Conservation (phyloP, 2,888 invertebrate genomes). For the Linnaemya vulpina region DNA sequence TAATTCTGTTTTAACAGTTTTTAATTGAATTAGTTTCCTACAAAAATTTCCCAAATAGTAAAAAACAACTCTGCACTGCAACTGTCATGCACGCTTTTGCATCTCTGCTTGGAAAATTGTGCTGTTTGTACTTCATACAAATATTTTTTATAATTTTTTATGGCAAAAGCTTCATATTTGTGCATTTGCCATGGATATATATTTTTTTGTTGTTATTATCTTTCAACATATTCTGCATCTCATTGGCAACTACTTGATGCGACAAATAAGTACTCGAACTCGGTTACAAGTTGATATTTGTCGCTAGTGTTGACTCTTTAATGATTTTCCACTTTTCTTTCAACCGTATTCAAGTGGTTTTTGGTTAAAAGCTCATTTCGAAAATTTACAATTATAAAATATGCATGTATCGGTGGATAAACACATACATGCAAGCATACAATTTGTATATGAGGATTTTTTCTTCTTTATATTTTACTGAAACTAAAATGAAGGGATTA, state of each 20-base stretch:
- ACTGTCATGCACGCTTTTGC: neutral
- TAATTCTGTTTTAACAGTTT: no score
- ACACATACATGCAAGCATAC: neutral
- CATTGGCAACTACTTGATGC: conserved; percentile 67
- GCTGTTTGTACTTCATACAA: conserved; percentile 12
- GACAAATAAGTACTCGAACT: conserved; percentile 68
- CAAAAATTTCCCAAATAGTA: no score
- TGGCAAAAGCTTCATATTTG: conserved; percentile 29
- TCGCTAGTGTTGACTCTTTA: conserved; percentile 63
- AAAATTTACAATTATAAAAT: conserved; percentile 6
- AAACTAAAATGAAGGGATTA: no score
- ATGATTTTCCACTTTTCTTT: conserved; percentile 62
- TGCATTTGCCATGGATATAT: conserved; percentile 35
- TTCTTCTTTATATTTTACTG: no score
- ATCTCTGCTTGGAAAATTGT: conserved; percentile 5
- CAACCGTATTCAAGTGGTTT: conserved; percentile 61
- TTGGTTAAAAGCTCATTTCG: conserved; percentile 54
- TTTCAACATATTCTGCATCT: conserved; percentile 49
- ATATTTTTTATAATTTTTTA: conserved; percentile 23
- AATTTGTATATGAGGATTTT: no score
- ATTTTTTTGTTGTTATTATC: neutral
- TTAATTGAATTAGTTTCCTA: no score
- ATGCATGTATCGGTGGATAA: neutral
- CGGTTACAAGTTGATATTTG: conserved; percentile 61
- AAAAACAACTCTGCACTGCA: neutral